These are phyloP conservation scores for Rhagoletis zephyria DNA, from an alignment of 1,140 invertebrate species.

Conservation along the genomic window DNA sequence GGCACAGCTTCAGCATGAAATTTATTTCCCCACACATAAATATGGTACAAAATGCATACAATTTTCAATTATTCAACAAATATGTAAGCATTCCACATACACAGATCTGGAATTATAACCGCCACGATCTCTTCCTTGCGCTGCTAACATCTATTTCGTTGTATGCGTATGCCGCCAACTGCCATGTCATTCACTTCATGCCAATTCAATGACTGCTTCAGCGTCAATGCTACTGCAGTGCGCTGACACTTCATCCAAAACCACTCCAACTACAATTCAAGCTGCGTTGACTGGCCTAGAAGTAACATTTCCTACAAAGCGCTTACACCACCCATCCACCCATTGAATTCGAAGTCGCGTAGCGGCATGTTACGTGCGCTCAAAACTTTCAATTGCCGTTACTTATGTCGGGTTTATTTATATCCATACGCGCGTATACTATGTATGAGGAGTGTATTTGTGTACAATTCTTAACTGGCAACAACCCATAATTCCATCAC, in stretches of 20 bases:
- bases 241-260: background rate
- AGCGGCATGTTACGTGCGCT: background rate
- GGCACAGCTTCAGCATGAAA: too few species aligned
- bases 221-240: background rate
- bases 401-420: conserved; percentile 16
- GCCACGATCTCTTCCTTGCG: too few species aligned
- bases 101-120: too few species aligned
- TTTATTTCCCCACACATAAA: too few species aligned
- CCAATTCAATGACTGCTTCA: conserved; percentile 11
- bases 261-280: background rate
- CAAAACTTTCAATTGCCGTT: conserved; percentile 39
- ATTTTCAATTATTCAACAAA: too few species aligned
- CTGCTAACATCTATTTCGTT: too few species aligned
- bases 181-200: background rate
- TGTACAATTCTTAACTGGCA: background rate
- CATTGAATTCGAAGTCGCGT: background rate
- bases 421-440: background rate
- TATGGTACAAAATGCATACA: too few species aligned
- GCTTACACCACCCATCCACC: background rate
- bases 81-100: too few species aligned
- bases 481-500: conserved; percentile 40
- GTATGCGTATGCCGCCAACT: background rate
- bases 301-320: too few species aligned
- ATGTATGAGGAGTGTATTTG: background rate
- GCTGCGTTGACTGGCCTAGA: too few species aligned